Base-by-base conservation (phyloP, 2,113 vertebrate genomes). In the Dicaeum eximium region DNA sequence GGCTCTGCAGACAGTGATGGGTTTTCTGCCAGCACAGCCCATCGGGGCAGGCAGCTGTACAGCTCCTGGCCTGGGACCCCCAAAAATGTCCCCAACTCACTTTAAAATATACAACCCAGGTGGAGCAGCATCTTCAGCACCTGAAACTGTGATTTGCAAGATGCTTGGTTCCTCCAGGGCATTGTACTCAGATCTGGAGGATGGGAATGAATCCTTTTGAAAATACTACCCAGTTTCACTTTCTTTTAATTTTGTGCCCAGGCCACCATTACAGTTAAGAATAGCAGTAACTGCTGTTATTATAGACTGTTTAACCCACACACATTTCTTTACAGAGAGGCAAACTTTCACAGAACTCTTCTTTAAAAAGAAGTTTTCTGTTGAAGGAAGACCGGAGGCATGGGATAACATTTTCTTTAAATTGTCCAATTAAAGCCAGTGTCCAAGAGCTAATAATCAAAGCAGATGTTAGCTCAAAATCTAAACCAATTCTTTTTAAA, bases 401-500 rank as follows among this genome's bases (percentile, higher is more conserved):
- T 45, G 69, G 80, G 56, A 69, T 81, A 81, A 38, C 50, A 50
- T 22, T 82, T 85, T 50, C 70, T 89, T 97, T 69, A 91, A 95
- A 90, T 61, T 72, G 74, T 77, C 84, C 81, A 80, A 93, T 95
- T 94, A 95, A 96, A 94, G 92, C 13, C 71, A 75, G 81, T 73
- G 58, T 70, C 78, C 87, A 70, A 82, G 42, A 82, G 62, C 81
- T 91, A 92, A 91, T 82, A 93, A 90, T 86, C 84, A 75, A 91
- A 95, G 95, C 90, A 93, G 81, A 94, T 90, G 66, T 66, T 54
- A 91, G 81, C 74, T 87, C 42, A 69, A 92, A 95, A 93, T 80
- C 93, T 77, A 91, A 93, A 93, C 90, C 91, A 95, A 95, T 95
- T 97, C 92, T 70, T 97, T 95, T 87, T 12, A 50, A 95, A 92